phyloP scores from a whole-genome alignment of 2,797 vertebrate species.

The Coregonus sp. region DNA sequence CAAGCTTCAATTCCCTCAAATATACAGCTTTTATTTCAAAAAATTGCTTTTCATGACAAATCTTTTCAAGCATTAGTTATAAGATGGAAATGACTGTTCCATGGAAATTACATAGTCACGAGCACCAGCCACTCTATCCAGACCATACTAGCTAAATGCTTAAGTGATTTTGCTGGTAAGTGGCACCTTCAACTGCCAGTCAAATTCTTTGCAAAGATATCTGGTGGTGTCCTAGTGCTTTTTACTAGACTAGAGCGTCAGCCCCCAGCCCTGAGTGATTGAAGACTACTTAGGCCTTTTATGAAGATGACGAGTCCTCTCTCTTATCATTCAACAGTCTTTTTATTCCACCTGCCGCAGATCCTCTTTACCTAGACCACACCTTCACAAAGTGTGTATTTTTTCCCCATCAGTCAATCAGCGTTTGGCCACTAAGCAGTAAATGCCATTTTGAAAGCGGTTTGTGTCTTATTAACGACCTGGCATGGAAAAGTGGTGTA shows the following conservation, averaged over 20 bases:
- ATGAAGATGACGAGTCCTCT: slow-evolving; percentile 36
- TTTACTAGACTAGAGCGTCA: slow-evolving; percentile 17
- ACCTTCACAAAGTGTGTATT: slow-evolving; percentile 54
- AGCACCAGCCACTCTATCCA: slow-evolving; percentile 41
- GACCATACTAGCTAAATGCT: slow-evolving; percentile 40
- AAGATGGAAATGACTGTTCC: too few relatives aligned
- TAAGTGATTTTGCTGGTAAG: slow-evolving; percentile 60
- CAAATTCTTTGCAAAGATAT: slow-evolving; percentile 46
- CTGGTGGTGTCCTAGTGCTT: slow-evolving; percentile 38
- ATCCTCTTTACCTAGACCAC: slow-evolving; percentile 40
- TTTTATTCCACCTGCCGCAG: slow-evolving; percentile 35
- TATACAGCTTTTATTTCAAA: background rate
- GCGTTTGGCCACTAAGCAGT: slow-evolving; percentile 49
- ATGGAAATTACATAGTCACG: slow-evolving; percentile 28
- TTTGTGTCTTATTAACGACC: slow-evolving; percentile 66
- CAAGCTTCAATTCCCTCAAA: background rate
- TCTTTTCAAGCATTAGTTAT: slow-evolving; percentile 23
- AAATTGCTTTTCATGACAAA: background rate
- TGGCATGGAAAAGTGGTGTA: slow-evolving; percentile 55
- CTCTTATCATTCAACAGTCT: slow-evolving; percentile 35
- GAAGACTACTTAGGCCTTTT: slow-evolving; percentile 29
- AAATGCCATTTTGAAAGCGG: slow-evolving; percentile 67
- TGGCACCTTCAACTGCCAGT: slow-evolving; percentile 59
- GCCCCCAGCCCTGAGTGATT: slow-evolving; percentile 23
- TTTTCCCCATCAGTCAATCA: slow-evolving; percentile 61